Evolutionary conservation across 2,797 vertebrate genomes (phyloP), one percentile per base, ranked within the genome.

Genomic region (Epinephelus malabaricus): DNA sequence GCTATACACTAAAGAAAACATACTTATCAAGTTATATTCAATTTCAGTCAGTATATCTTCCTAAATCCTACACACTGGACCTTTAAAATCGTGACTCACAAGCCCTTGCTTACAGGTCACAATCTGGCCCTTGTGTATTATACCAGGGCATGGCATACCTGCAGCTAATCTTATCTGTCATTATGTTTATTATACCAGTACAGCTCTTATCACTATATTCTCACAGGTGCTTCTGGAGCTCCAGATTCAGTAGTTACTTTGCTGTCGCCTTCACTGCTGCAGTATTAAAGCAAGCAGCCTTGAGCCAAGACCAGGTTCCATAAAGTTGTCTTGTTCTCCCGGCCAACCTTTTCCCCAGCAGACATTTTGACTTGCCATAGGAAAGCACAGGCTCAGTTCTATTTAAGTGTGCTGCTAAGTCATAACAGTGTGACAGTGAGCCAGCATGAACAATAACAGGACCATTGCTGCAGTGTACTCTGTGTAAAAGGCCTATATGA

Each of bases 161-260:
- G 34, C 66, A 81, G 53, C 49, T 83, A 75, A 89, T 79, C 60
- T 83, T 76, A 84, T 88, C 73, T 64, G 43, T 82, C 71, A 79
- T 69, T 50, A 50, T 60, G 53, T 61, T 74, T 47, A 60, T 84
- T 71, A 50, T 55, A 70, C 60, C 59, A 73, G 58, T 59, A 38
- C 21, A 61, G 34, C 70, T 81, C 46, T 83, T 84, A 86, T 84
- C 75, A 82, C 25, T 45, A 55, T 54, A 21, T 49, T 3, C n/a
- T 58, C 64, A 55, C 59, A 53, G 19, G n/a, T 27, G 59, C 40
- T 18, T 81, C 46, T 49, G 38, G 12, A 30, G 34, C 62, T 76
- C 1, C 54, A 49, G 14, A 69, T 74, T 27, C 53, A 73, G n/a
- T 47, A 23, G 49, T 40, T 34, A 51, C 63, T 23, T 21, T 23